phyloP scores from a whole-genome alignment of 2,888 invertebrate species.

The Plutella xylostella region DNA sequence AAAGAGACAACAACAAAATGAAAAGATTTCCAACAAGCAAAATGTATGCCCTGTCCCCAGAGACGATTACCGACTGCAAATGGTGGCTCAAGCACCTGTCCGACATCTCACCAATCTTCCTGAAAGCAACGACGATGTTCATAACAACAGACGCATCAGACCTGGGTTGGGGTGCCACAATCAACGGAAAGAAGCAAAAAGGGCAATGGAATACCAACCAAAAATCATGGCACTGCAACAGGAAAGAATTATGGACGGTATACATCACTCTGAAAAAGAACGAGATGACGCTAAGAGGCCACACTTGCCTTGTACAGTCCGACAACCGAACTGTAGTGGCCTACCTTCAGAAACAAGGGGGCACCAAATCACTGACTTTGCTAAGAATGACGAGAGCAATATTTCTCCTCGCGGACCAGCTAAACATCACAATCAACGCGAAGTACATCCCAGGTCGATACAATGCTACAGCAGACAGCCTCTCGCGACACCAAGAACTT shows the following conservation, averaged over 20 bases:
- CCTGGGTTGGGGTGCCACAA: neutral
- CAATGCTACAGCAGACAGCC: neutral
- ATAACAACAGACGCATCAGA: constrained; percentile 5
- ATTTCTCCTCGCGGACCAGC: neutral
- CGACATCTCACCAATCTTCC: neutral
- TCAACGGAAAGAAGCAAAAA: neutral
- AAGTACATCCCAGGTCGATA: neutral
- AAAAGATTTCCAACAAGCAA: neutral
- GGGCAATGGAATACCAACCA: neutral
- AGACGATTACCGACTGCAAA: neutral
- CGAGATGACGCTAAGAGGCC: no score
- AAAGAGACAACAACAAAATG: neutral
- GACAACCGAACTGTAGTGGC: constrained; percentile 16
- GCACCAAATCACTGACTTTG: constrained; percentile 18
- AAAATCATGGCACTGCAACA: neutral
- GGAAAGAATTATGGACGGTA: neutral
- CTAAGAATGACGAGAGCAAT: neutral
- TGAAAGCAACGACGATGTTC: neutral
- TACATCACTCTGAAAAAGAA: no score
- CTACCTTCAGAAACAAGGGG: constrained; percentile 21
- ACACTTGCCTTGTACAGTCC: constrained; percentile 11
- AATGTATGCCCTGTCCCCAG: neutral
- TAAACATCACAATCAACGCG: neutral
- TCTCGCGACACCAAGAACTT: neutral
- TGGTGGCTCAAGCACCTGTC: neutral